Conservation (phyloP, 2,113 vertebrate species). For the Sander lucioperca region DNA sequence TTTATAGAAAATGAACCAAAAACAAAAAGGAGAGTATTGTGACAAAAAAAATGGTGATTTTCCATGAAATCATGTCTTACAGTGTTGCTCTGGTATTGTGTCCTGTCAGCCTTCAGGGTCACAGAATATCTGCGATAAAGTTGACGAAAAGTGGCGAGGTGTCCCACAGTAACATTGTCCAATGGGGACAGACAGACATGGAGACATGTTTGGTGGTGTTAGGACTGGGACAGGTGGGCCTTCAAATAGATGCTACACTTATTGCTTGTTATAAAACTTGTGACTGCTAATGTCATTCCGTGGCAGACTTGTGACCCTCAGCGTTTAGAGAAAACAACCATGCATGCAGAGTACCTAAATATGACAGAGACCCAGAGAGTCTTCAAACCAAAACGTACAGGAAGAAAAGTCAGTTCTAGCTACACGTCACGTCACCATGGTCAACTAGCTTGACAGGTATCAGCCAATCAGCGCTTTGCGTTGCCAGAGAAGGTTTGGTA, state of each 20-base stretch:
- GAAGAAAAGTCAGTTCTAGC: slow-evolving; percentile 86
- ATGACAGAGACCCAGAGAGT: slow-evolving; percentile 63
- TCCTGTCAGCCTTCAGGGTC: slow-evolving; percentile 24
- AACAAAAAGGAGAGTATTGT: slow-evolving; percentile 27
- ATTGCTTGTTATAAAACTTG: slow-evolving; percentile 88
- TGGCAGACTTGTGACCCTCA: slow-evolving; percentile 82
- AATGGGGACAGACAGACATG: slow-evolving; percentile 53
- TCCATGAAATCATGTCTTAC: slow-evolving; percentile 51
- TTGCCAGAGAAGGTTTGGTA: slow-evolving; percentile 87
- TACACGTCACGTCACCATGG: slow-evolving; percentile 84
- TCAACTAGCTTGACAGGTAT: slow-evolving; percentile 77
- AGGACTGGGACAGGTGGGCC: slow-evolving; percentile 76
- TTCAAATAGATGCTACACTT: slow-evolving; percentile 90
- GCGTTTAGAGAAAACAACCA: slow-evolving; percentile 83
- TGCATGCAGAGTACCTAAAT: slow-evolving; percentile 84
- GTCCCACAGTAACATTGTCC: slow-evolving; percentile 19
- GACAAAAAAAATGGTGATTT: slow-evolving; percentile 29
- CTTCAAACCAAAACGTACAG: slow-evolving; percentile 52
- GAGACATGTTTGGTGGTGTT: slow-evolving; percentile 46
- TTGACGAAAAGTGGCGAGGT: slow-evolving; percentile 13
- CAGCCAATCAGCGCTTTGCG: slow-evolving; percentile 82
- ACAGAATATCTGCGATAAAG: slow-evolving; percentile 12
- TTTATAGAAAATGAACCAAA: slow-evolving; percentile 33
- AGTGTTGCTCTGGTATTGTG: slow-evolving; percentile 55
- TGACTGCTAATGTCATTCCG: slow-evolving; percentile 75